phyloP scores from a whole-genome alignment of 2,797 vertebrate genomes.

The Xenentodon cancila region DNA sequence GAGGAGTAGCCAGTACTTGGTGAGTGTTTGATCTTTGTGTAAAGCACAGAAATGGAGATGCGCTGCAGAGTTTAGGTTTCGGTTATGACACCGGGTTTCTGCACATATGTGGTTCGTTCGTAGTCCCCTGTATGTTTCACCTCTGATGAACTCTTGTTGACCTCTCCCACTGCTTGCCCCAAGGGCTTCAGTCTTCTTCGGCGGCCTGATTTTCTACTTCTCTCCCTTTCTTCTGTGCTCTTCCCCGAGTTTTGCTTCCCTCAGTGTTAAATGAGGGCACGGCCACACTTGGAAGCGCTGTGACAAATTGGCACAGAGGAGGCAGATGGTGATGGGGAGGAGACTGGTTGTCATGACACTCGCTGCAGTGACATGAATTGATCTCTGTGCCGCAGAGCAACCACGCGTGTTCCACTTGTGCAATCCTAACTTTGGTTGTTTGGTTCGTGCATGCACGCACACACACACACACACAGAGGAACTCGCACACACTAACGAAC shows the following conservation, averaged over 20 bases:
- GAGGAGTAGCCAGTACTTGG: neutral
- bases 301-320: conserved; percentile 77
- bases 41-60: neutral
- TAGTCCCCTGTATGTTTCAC: conserved; percentile 26
- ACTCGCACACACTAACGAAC: conserved; percentile 13
- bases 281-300: conserved; percentile 67
- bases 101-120: conserved; percentile 20
- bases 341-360: conserved; percentile 68
- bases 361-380: conserved; percentile 67
- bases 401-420: conserved; percentile 58
- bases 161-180: conserved; percentile 27
- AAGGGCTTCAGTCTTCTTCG: conserved; percentile 25
- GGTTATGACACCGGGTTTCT: conserved; percentile 6
- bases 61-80: neutral
- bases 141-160: conserved; percentile 59
- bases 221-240: conserved; percentile 13
- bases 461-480: conserved; percentile 2
- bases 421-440: conserved; percentile 50
- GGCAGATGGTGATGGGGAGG: conserved; percentile 74
- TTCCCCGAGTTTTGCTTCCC: conserved; percentile 30
- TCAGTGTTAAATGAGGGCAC: conserved; percentile 67
- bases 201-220: conserved; percentile 33
- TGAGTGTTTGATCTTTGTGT: neutral
- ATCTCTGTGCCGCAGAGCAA: conserved; percentile 60
- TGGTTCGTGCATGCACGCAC: neutral